Base-by-base conservation (phyloP, 2,888 invertebrate genomes). In the Aspidiotus destructor region DNA sequence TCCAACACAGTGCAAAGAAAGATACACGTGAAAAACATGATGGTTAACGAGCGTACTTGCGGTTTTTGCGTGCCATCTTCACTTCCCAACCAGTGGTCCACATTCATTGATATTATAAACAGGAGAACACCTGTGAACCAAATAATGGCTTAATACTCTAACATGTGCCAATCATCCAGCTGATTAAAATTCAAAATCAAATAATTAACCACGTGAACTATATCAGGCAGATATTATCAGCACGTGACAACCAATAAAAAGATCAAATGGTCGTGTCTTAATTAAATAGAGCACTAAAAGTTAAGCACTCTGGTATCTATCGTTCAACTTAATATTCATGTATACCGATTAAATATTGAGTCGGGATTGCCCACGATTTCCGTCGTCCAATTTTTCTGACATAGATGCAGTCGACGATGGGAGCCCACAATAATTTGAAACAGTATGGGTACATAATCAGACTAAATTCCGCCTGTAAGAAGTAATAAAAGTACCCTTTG, bases 341-440 rank as follows among this genome's bases (percentile, higher is more conserved):
- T 28, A 28, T 28, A 5, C 94, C 95, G 75, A 92, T 87, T 10
- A 94, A 78, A 78, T 95, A 95, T 76, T 98, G 97, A 1, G 88
- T 87, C 0, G 97, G 97, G 53, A 98, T 88, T 15, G 99, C 83
- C 92, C 92, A 92, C 8, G 91, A 92, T 80, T 99, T 99, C 70
- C 99, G 81, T 17, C 97, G 82, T 1, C 99, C 99, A 78, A 97
- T 88, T 71, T 83, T 79, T 11, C 84, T 80, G 72, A 86, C 85
- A 77, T 89, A 99, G 60, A 95, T 77, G 0, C 95, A 89, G 79
- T 99, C 99, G 7, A 99, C 97, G 73, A 99, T 84, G 2, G 99
- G 99, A 0, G 99, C 99, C 99, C 98, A 99, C 68, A 99, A 77
- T 58, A 99, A 80, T 78, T 99, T 99, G 57, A 98, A 75, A 74